phyloP scores from a whole-genome alignment of 2,888 invertebrate genomes.

The Macrophya alboannulata region DNA sequence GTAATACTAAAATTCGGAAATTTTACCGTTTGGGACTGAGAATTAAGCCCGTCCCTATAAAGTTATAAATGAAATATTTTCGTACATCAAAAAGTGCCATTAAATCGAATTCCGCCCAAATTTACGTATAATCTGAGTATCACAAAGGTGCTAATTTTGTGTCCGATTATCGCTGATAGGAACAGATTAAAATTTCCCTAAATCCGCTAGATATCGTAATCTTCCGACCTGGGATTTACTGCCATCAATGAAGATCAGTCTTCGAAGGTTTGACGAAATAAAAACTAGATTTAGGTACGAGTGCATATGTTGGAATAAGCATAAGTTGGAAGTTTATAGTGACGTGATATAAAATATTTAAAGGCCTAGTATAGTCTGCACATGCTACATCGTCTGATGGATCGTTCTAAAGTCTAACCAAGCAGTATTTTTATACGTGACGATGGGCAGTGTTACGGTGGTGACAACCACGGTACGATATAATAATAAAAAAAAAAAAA shows the following conservation, averaged over 20 bases:
- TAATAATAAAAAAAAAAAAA: conserved; percentile 15
- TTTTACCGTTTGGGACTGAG: too few relatives aligned
- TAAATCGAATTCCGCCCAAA: too few relatives aligned
- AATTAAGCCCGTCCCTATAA: too few relatives aligned
- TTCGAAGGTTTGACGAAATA: not conserved
- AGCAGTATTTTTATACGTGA: not conserved
- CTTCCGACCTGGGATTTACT: not conserved
- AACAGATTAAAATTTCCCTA: not conserved
- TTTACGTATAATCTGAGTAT: too few relatives aligned
- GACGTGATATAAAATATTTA: conserved; percentile 3
- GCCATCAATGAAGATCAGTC: not conserved
- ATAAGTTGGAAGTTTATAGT: not conserved
- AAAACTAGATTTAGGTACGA: not conserved
- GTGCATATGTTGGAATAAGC: not conserved
- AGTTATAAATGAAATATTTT: too few relatives aligned
- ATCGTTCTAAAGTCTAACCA: not conserved
- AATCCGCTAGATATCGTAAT: not conserved
- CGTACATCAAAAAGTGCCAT: too few relatives aligned
- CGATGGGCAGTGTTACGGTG: not conserved
- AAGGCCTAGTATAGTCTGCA: not conserved
- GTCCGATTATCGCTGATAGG: too few relatives aligned
- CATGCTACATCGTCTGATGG: conserved; percentile 2
- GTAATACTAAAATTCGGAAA: too few relatives aligned
- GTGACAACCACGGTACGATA: conserved; percentile 12
- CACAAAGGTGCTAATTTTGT: too few relatives aligned